Conservation (phyloP, 2,113 vertebrate genomes). For the Macquaria australasica region DNA sequence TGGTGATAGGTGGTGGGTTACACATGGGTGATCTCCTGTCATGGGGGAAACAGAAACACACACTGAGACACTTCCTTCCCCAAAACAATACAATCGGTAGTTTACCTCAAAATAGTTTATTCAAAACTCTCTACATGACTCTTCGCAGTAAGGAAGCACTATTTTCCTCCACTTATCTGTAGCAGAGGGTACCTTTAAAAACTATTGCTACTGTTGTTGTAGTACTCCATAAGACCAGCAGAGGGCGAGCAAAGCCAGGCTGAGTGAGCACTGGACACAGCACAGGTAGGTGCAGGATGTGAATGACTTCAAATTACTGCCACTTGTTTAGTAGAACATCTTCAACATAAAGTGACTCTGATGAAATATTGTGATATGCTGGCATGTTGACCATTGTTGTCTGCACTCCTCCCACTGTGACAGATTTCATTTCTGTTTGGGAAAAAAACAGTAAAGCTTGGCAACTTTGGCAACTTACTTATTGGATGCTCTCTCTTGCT, state of each 20-base stretch:
- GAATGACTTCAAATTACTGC: neutral
- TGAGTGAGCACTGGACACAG: neutral
- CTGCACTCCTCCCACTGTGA: neutral
- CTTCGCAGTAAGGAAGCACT: neutral
- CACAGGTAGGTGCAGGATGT: neutral
- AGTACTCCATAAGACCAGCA: constrained; percentile 62
- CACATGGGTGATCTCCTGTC: constrained; percentile 97
- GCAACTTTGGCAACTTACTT: constrained; percentile 90
- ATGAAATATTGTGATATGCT: neutral
- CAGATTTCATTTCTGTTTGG: neutral
- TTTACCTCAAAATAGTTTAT: neutral
- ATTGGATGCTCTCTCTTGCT: constrained; percentile 94
- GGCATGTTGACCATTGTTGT: neutral
- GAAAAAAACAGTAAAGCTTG: neutral
- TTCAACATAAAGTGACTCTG: constrained; percentile 7
- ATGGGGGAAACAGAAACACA: constrained; percentile 52
- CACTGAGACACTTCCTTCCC: neutral
- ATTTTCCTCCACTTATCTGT: neutral
- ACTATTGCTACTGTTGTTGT: constrained; percentile 56
- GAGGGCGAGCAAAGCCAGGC: constrained; percentile 54
- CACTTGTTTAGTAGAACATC: neutral
- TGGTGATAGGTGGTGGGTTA: constrained; percentile 97
- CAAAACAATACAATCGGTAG: neutral
- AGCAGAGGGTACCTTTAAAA: neutral
- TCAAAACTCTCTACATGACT: neutral